Percentiles rank a stretch among this genome's conserved stretches.
Conservation (phyloP, 2,888 invertebrate genomes). For the Eremobia ochroleuca region DNA sequence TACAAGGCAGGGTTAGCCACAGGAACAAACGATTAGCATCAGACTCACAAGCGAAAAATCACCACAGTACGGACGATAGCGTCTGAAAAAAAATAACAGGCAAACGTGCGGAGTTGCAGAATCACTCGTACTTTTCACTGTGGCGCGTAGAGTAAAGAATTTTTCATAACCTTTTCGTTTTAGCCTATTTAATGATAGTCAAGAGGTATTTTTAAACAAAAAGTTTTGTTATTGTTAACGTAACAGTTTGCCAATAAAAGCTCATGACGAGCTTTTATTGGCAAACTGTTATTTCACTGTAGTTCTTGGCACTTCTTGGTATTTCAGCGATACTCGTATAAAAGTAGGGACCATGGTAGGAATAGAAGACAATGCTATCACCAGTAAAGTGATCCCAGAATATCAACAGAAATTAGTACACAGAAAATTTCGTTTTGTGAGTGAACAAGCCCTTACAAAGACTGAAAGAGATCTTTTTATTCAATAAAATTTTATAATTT, state of each 20-base stretch:
- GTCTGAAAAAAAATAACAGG: conserved; percentile 51
- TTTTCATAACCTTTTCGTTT: not conserved
- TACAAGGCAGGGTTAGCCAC: not conserved
- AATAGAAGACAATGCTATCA: not conserved
- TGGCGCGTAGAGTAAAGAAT: not conserved
- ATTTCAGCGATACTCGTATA: no score
- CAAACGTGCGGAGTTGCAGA: conserved; percentile 41
- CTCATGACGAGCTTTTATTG: no score
- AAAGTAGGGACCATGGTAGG: not conserved
- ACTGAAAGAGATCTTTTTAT: not conserved
- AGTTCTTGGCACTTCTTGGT: not conserved
- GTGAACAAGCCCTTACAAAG: conserved; percentile 1
- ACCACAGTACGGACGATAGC: conserved; percentile 33
- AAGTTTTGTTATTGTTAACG: not conserved
- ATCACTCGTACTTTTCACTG: conserved; percentile 29
- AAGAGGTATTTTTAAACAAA: not conserved
- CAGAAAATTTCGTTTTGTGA: not conserved
- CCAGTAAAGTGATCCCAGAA: not conserved
- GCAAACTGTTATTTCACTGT: not conserved
- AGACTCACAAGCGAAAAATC: conserved; percentile 40
- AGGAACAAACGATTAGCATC: conserved; percentile 39
- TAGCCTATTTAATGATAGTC: not conserved
- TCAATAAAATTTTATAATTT: conserved; percentile 2
- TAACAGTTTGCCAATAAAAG: no score
- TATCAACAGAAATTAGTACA: not conserved